These are phyloP conservation scores for Passer domesticus DNA, from an alignment of 2,113 vertebrate species.

Conservation along the genomic window DNA sequence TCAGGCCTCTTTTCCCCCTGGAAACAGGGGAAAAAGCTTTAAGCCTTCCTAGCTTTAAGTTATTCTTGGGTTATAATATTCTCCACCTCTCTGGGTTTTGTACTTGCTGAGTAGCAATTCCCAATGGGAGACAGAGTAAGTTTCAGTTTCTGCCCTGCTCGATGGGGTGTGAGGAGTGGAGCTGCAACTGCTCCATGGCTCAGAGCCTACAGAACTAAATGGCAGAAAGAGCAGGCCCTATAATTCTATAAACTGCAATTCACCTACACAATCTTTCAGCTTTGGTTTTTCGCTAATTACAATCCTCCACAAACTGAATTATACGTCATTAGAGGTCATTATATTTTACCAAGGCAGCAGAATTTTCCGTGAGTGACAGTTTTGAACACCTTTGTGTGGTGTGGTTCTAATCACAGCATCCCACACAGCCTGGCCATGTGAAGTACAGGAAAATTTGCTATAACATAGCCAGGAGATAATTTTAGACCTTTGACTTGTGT, in stretches of 20 bases:
- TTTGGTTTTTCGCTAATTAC: background rate
- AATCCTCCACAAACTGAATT: constrained; percentile 5
- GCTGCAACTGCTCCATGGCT: background rate
- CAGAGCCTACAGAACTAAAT: background rate
- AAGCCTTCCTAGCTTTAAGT: background rate
- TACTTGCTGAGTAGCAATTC: background rate
- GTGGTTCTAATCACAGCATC: background rate
- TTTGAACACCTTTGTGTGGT: background rate
- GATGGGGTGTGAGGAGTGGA: background rate
- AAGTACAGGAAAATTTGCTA: background rate
- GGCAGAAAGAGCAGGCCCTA: background rate
- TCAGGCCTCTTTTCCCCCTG: background rate
- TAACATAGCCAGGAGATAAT: background rate
- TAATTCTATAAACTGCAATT: constrained; percentile 39
- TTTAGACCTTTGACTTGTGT: background rate
- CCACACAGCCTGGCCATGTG: background rate
- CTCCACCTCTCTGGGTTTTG: background rate
- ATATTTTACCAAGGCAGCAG: constrained; percentile 6
- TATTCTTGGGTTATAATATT: background rate
- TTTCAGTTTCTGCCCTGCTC: background rate
- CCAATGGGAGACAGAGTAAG: background rate
- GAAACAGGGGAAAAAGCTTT: background rate
- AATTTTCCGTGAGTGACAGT: background rate
- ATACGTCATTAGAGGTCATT: background rate
- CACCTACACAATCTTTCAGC: background rate